phyloP scores from a whole-genome alignment of 2,797 vertebrate genomes.

The Neosilurus hyrtlii region DNA sequence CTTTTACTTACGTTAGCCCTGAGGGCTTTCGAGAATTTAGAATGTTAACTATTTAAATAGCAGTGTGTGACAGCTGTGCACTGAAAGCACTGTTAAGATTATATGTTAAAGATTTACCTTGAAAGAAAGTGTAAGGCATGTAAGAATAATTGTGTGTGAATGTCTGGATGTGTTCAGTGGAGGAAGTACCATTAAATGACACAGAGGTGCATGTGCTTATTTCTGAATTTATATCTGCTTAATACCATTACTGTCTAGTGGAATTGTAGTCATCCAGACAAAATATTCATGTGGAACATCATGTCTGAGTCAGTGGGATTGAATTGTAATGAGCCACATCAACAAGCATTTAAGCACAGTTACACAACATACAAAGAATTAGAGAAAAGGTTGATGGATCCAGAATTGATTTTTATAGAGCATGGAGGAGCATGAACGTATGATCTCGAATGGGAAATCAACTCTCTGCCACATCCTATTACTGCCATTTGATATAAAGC shows the following conservation, averaged over 20 bases:
- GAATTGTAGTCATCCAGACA: not conserved
- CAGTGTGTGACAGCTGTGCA: slow-evolving; percentile 57
- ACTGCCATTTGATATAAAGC: slow-evolving; percentile 4
- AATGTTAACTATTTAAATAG: slow-evolving; percentile 63
- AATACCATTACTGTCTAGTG: not conserved
- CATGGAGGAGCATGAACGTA: not conserved
- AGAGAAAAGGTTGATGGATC: not conserved
- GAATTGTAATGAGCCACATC: not conserved
- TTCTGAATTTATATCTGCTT: not conserved
- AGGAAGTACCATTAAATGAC: not conserved
- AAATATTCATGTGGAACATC: slow-evolving; percentile 9
- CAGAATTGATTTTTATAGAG: not conserved
- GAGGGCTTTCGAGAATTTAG: slow-evolving; percentile 61
- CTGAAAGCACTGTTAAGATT: slow-evolving; percentile 64
- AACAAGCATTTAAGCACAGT: not conserved
- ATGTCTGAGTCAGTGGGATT: not conserved
- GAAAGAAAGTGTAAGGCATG: not conserved
- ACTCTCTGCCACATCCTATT: not conserved
- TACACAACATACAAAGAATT: not conserved
- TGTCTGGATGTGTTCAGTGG: slow-evolving; percentile 22
- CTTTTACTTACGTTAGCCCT: slow-evolving; percentile 45
- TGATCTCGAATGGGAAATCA: not conserved
- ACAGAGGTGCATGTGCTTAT: not conserved
- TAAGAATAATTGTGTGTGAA: slow-evolving; percentile 44
- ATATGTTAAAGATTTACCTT: slow-evolving; percentile 51